Base-by-base conservation (phyloP, 2,797 vertebrate genomes). In the Syndactyla subalaris region DNA sequence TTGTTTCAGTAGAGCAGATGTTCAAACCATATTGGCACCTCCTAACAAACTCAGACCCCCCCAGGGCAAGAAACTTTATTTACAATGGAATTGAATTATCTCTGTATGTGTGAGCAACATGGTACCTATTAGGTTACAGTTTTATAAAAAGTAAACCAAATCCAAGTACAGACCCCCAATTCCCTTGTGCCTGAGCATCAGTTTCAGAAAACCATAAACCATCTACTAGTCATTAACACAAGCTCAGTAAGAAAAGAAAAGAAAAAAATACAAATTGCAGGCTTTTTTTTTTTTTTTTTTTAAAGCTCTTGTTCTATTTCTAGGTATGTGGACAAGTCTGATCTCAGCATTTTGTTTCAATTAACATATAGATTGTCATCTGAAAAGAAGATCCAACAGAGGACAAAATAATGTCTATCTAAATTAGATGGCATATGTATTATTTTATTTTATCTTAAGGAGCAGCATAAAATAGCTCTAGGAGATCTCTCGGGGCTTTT, bases 1-100 rank as follows among this genome's bases (percentile, higher is more conserved):
- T 68, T 89, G 58, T 86, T 95, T 73, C 73, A 62, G 51, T 62
- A 81, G 70, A 97, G 88, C 94, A 95, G 96, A 88, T 95, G 83
- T 89, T 95, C 88, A 75, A 59, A 94, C 43, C 79, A 86, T 91
- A 90, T 84, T 94, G 76, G 78, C 66, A 95, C 79, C 93, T 84
- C 65, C 85, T 75, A 91, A 92, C 39, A 84, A 93, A 94, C 66
- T 88, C 8, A 12, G 89, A 58, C 43, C 30, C 36, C 36, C 87
- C 76, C 51, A 36, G 67, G 66, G 92, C 76, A 84, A 80, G 54
- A 85, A 93, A 72, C 43, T 77, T 83, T 72, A 75, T 91, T 89
- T 92, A 81, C 72, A 78, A 36, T 66, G 51, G 43, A 84, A 86
- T 16, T 78, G 49, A 92, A 81, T 96, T 92, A 29, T 75, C 29